These are phyloP conservation scores for Conomelus anceps DNA, from an alignment of 2,888 invertebrate genomes.

Conservation along the genomic window DNA sequence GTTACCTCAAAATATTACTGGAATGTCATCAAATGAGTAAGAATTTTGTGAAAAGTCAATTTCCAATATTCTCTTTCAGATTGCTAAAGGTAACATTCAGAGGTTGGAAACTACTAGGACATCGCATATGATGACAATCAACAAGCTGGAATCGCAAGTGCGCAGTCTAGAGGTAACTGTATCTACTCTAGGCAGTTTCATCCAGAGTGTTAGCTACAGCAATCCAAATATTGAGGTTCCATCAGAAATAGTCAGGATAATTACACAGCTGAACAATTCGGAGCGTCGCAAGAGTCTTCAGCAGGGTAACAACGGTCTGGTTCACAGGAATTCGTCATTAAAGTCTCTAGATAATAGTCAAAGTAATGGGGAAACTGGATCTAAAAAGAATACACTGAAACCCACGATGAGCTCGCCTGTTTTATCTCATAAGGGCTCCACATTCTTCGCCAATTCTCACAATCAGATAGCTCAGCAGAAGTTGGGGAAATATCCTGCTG, in stretches of 20 bases:
- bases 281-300: conserved; percentile 43
- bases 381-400: conserved; percentile 21
- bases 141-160: conserved; percentile 62
- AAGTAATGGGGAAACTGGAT: conserved; percentile 31
- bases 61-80: conserved; percentile 36
- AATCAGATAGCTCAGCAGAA: conserved; percentile 26
- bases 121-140: conserved; percentile 55
- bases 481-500: conserved; percentile 13
- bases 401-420: conserved; percentile 29
- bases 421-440: conserved; percentile 26
- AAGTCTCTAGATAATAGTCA: conserved; percentile 49
- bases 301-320: conserved; percentile 31
- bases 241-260: conserved; percentile 63
- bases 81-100: conserved; percentile 50
- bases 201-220: conserved; percentile 59
- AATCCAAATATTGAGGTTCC: conserved; percentile 63
- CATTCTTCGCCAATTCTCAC: conserved; percentile 28
- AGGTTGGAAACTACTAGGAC: conserved; percentile 59
- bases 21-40: no score
- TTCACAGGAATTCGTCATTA: conserved; percentile 41
- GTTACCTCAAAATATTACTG: no score
- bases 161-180: conserved; percentile 69
- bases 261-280: conserved; percentile 53
- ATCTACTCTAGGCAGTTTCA: conserved; percentile 61
- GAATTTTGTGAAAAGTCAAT: no score